Percentiles rank a stretch among this genome's conserved stretches.
Conservation (phyloP, 2,797 vertebrate genomes). For the Mormyrops attenuatus region DNA sequence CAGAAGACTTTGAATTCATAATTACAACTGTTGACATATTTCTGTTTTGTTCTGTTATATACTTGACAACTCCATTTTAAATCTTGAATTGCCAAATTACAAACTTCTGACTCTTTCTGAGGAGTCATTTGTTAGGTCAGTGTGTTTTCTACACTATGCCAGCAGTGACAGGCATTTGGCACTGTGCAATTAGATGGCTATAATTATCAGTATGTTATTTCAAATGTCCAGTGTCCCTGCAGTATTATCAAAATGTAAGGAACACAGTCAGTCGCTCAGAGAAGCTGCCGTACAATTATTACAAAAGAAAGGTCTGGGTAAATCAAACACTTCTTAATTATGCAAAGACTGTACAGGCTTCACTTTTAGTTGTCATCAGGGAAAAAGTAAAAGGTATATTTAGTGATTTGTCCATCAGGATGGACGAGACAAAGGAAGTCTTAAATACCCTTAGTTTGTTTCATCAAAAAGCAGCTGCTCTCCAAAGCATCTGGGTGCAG, state of each 20-base stretch:
- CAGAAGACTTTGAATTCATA: not conserved
- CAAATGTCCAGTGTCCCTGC: conserved; percentile 45
- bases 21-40: not conserved
- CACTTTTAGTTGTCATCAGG: conserved; percentile 20
- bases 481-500: not conserved
- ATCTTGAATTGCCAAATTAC: not conserved
- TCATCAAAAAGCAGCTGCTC: not conserved
- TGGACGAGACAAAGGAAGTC: not conserved
- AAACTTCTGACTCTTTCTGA: conserved; percentile 8
- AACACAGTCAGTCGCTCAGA: conserved; percentile 35
- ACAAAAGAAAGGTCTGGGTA: conserved; percentile 30
- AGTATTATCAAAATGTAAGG: conserved; percentile 38
- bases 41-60: not conserved
- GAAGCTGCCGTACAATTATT: conserved; percentile 46
- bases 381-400: conserved; percentile 21
- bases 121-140: conserved; percentile 44
- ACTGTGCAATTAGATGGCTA: conserved; percentile 48
- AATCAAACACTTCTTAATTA: conserved; percentile 15
- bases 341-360: conserved; percentile 1
- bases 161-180: conserved; percentile 41
- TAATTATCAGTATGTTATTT: conserved; percentile 52
- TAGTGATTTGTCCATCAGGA: conserved; percentile 31
- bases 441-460: not conserved
- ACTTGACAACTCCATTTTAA: not conserved
- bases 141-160: conserved; percentile 40